These are phyloP conservation scores for Alexandromys fortis DNA, from an alignment of 2,113 vertebrate species.

Conservation along the genomic window DNA sequence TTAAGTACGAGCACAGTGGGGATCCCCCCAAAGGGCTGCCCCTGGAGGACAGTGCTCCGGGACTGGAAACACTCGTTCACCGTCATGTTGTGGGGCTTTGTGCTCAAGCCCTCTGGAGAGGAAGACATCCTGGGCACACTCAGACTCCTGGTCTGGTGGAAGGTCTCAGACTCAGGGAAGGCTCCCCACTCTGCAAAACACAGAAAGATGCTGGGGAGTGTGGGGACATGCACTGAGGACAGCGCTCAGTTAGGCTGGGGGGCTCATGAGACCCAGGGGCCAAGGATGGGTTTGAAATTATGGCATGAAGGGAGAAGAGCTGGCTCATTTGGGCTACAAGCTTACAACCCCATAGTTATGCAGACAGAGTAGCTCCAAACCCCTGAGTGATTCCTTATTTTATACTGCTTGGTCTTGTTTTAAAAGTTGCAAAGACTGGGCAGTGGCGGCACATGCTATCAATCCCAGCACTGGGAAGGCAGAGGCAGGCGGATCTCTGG, in stretches of 20 bases:
- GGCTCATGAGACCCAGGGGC: not conserved
- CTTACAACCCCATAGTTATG: accelerated
- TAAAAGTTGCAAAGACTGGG: not conserved
- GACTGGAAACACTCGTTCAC: conserved; percentile 91
- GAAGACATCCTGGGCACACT: conserved; percentile 62
- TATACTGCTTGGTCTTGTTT: not conserved
- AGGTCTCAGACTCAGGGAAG: not conserved
- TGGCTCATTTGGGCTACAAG: not conserved
- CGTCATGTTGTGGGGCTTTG: conserved; percentile 83
- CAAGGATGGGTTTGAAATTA: not conserved
- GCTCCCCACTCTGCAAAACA: conserved; percentile 73
- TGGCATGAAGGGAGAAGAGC: not conserved
- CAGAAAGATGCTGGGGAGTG: not conserved
- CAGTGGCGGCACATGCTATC: not conserved
- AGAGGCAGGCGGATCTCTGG: not conserved
- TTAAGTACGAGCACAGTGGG: conserved; percentile 95
- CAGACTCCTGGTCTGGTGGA: not conserved
- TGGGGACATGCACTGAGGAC: not conserved
- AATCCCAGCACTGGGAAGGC: not conserved
- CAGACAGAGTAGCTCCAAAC: not conserved
- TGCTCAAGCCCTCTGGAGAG: conserved; percentile 78
- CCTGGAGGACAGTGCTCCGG: conserved; percentile 93
- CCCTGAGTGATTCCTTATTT: not conserved
- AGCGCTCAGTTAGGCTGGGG: not conserved
- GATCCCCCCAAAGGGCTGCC: conserved; percentile 94